Evolutionary conservation across 2,888 invertebrate species (phyloP).

Genomic region (Catonia carolina): DNA sequence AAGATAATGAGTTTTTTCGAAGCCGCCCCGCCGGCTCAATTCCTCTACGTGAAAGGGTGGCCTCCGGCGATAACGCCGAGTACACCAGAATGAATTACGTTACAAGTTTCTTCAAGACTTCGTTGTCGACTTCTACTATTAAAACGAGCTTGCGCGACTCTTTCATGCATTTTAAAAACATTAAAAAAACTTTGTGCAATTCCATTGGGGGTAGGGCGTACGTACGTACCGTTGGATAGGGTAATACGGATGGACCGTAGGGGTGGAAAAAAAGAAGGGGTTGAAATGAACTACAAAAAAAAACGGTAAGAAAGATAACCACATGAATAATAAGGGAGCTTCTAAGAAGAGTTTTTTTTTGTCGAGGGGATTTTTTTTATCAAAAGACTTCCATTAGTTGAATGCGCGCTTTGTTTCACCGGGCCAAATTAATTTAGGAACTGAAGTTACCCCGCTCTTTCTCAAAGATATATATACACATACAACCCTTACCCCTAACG

Average conservation of each 20-base stretch:
- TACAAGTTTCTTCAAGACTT: too few relatives aligned
- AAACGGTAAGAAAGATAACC: constrained; percentile 25
- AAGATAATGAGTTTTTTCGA: too few relatives aligned
- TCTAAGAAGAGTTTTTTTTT: constrained; percentile 4
- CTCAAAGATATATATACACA: too few relatives aligned
- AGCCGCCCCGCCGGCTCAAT: too few relatives aligned
- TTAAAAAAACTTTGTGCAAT: constrained; percentile 1
- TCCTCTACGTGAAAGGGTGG: too few relatives aligned
- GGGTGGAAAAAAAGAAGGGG: constrained; percentile 15
- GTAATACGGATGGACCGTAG: background rate
- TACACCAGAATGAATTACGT: too few relatives aligned
- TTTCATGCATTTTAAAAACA: constrained; percentile 11
- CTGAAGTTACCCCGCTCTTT: background rate
- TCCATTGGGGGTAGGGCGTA: too few relatives aligned
- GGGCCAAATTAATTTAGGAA: constrained; percentile 27
- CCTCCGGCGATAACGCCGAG: too few relatives aligned
- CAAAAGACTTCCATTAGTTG: constrained; percentile 27
- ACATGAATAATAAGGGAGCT: constrained; percentile 26
- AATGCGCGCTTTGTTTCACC: constrained; percentile 27
- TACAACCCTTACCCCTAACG: too few relatives aligned
- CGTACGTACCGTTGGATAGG: too few relatives aligned
- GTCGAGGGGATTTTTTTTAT: constrained; percentile 18
- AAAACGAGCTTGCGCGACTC: too few relatives aligned
- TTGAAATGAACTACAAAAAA: constrained; percentile 17
- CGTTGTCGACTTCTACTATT: too few relatives aligned